phyloP scores from a whole-genome alignment of 2,113 vertebrate genomes.

The Emydocephalus ijimae region DNA sequence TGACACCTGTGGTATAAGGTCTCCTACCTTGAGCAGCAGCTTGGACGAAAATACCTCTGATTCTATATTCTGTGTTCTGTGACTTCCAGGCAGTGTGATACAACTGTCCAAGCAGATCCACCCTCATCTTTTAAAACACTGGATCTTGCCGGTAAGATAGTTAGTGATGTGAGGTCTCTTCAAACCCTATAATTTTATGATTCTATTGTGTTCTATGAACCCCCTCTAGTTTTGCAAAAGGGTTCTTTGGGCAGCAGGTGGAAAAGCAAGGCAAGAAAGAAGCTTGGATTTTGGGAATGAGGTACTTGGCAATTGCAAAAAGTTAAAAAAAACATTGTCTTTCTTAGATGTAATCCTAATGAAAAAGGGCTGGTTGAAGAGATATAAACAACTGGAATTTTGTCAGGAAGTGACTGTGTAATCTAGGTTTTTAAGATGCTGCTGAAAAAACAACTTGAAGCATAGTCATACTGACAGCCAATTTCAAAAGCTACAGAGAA shows the following conservation, averaged over 20 bases:
- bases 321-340: neutral
- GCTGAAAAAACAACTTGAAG: neutral
- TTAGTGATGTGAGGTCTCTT: too few relatives aligned
- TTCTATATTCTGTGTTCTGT: neutral
- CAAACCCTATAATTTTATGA: too few relatives aligned
- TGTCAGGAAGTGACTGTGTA: neutral
- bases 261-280: too few relatives aligned
- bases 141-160: too few relatives aligned
- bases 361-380: neutral
- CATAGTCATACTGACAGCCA: neutral
- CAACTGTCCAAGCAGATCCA: too few relatives aligned
- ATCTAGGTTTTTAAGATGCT: neutral
- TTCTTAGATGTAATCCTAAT: neutral
- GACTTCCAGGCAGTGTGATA: neutral
- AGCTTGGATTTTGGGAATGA: too few relatives aligned
- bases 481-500: neutral
- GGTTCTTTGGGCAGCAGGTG: too few relatives aligned
- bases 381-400: neutral
- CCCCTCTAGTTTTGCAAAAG: too few relatives aligned
- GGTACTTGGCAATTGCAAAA: neutral
- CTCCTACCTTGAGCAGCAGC: neutral
- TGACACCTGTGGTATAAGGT: neutral
- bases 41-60: neutral
- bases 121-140: too few relatives aligned
- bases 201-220: too few relatives aligned